Evolutionary conservation across 2,797 vertebrate genomes (phyloP), one percentile per base, ranked within the genome.

Genomic region (Myripristis murdjan): DNA sequence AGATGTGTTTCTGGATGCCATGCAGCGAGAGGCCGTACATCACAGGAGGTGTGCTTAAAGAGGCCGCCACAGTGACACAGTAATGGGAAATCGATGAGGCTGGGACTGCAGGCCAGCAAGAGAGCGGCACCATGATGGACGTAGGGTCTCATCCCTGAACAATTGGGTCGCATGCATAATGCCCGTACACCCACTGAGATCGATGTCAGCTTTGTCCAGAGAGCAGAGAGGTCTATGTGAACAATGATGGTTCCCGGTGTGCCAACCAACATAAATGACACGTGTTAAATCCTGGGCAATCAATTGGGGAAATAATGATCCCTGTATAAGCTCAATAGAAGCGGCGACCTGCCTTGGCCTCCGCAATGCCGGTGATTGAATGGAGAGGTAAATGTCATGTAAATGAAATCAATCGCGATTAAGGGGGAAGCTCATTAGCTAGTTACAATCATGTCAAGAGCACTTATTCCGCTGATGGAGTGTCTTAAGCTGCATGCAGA

Each of bases 51-150:
- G 91, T 93, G 90, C 87, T 94, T 94, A 92, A 94, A 86, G 88
- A 90, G 92, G 79, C 80, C 59, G 74, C 83, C 80, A 76, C 88
- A 68, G 73, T 91, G 90, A 91, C 91, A 91, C 87, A 33, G 78
- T 94, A 94, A 94, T 93, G 87, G 90, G 87, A 93, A 94, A 94
- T 94, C 92, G 24, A 94, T 94, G 79, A 60, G 60, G 83, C 84
- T 47, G 77, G 71, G 86, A 90, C 89, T 78, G 79, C 47, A 22
- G 87, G 90, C 88, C 80, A 83, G 86, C 43, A 23, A 73, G 75
- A 82, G 73, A 39, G 65, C 35, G 20, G 72, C 20, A 20, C 46
- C 65, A 85, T 92, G 92, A 93, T 88, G 84, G 91, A 93, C 86
- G 72, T 68, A 8, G 71, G 82, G 87, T 87, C 81, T 82, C 75